A percentile compares a stretch with the other conserved stretches of the same genome.
phyloP scores from a whole-genome alignment of 2,797 vertebrate genomes.

The Scolopax rusticola region DNA sequence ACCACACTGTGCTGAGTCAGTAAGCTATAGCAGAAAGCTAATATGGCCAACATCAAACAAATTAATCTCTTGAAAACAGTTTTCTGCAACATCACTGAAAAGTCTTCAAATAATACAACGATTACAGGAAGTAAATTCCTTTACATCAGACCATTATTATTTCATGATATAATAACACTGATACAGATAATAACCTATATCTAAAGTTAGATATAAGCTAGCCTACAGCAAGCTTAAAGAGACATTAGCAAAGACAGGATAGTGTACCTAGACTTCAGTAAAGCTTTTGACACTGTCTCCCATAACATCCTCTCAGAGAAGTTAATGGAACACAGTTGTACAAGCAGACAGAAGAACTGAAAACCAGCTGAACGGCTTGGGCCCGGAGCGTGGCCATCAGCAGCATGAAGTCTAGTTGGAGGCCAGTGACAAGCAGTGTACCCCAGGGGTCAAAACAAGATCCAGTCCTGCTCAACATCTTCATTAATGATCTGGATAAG shows the following conservation, averaged over 20 bases:
- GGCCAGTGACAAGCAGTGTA: not conserved
- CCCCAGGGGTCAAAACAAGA: not conserved
- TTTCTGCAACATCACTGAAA: not conserved
- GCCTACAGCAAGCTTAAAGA: not conserved
- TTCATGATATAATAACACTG: not conserved
- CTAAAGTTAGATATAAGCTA: not conserved
- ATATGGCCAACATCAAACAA: not conserved
- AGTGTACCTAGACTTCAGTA: not conserved
- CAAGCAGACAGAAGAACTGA: not conserved
- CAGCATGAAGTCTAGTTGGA: rapidly evolving
- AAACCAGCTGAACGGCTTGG: not conserved
- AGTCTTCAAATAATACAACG: not conserved
- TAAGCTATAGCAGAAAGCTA: not conserved
- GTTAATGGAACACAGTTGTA: not conserved
- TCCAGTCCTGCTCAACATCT: not conserved
- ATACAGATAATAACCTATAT: not conserved
- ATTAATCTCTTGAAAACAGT: not conserved
- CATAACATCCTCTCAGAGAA: not conserved
- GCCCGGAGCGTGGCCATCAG: not conserved
- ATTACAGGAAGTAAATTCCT: not conserved
- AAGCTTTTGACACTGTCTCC: not conserved
- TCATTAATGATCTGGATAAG: not conserved
- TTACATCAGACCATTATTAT: not conserved
- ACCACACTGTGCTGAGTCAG: not conserved
- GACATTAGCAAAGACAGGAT: not conserved